phyloP scores from a whole-genome alignment of 1,140 invertebrate species.

The Mycetomoellerius zeteki region DNA sequence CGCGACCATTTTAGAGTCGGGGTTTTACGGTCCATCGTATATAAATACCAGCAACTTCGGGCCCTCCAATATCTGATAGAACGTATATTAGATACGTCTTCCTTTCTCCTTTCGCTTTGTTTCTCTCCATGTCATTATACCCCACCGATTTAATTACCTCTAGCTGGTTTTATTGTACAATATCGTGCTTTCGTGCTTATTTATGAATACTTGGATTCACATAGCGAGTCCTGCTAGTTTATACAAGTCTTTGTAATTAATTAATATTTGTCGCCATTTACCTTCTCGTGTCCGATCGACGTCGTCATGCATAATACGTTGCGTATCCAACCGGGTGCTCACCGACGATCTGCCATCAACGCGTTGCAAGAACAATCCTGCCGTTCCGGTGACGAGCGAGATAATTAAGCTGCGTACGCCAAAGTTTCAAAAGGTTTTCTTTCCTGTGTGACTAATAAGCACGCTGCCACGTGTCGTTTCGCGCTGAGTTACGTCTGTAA shows the following conservation, averaged over 20 bases:
- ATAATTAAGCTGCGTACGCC: constrained; percentile 36
- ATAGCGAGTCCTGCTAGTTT: constrained; percentile 71
- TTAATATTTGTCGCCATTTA: constrained; percentile 86
- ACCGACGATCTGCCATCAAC: constrained; percentile 3
- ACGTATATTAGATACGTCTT: background rate
- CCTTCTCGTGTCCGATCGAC: constrained; percentile 23
- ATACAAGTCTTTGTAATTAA: constrained; percentile 77
- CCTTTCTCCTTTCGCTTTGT: background rate
- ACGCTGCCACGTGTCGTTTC: constrained; percentile 14
- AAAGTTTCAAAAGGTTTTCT: constrained; percentile 24
- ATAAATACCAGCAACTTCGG: constrained; percentile 68
- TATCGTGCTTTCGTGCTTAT: constrained; percentile 82
- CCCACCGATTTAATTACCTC: constrained; percentile 73
- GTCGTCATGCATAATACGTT: constrained; percentile 25
- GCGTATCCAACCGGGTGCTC: background rate
- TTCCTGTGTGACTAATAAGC: constrained; percentile 31
- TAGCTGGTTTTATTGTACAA: constrained; percentile 79
- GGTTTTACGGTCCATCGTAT: constrained; percentile 55
- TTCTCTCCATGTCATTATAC: constrained; percentile 13
- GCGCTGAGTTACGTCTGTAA: background rate
- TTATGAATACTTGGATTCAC: constrained; percentile 81
- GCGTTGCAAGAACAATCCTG: background rate
- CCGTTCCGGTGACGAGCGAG: background rate
- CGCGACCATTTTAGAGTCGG: constrained; percentile 58
- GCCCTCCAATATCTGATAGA: constrained; percentile 39